These are phyloP conservation scores for Oenanthe oenanthe DNA, from an alignment of 2,113 vertebrate species.

Conservation along the genomic window DNA sequence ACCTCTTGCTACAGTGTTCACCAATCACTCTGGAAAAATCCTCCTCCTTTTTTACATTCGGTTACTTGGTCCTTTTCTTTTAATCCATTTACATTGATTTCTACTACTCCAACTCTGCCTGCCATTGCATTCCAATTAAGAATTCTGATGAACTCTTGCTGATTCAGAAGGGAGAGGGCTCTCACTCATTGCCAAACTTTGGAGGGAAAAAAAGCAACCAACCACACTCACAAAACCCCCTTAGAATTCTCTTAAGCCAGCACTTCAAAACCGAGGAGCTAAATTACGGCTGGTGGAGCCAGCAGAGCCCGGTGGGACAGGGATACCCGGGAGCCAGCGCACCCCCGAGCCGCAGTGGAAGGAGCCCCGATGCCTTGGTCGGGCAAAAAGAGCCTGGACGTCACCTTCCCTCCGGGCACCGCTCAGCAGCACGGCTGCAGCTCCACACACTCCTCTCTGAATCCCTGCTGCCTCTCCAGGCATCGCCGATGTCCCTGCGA, in stretches of 20 bases:
- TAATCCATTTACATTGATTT: slow-evolving; percentile 71
- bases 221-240: not conserved
- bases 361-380: not conserved
- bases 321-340: not conserved
- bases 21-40: slow-evolving; percentile 50
- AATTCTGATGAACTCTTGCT: slow-evolving; percentile 60
- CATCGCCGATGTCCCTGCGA: not conserved
- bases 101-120: slow-evolving; percentile 50
- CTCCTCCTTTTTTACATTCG: slow-evolving; percentile 13
- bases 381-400: not conserved
- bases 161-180: slow-evolving; percentile 55
- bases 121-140: slow-evolving; percentile 56
- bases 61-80: slow-evolving; percentile 45
- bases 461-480: not conserved
- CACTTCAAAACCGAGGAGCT: slow-evolving; percentile 19
- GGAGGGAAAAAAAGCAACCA: not conserved
- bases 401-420: not conserved
- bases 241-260: slow-evolving; percentile 44
- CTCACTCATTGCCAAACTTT: slow-evolving; percentile 17
- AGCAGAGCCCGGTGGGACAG: not conserved
- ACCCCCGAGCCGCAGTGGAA: not conserved
- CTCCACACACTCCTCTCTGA: not conserved
- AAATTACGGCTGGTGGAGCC: not conserved
- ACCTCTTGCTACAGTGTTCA: not conserved
- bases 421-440: not conserved